Conservation (phyloP, 2,888 invertebrate species). For the Coleophora deauratella region DNA sequence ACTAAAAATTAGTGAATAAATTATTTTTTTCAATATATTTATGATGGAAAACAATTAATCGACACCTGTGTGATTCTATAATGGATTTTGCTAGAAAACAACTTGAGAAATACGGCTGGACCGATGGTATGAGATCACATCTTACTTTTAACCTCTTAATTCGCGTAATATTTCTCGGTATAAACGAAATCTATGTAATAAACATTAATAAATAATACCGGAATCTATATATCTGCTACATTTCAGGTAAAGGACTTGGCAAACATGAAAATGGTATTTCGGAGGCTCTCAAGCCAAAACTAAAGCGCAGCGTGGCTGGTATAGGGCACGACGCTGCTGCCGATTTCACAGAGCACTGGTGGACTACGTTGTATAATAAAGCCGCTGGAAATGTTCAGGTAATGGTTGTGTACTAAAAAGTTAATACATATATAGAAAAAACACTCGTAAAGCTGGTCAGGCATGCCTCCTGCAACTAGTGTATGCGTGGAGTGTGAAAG, state of each 20-base stretch:
- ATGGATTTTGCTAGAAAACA: conserved; percentile 83
- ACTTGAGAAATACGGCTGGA: conserved; percentile 85
- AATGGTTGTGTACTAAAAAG: conserved; percentile 7
- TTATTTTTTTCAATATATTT: too few relatives aligned
- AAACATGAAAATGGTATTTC: conserved; percentile 85
- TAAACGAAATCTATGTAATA: too few relatives aligned
- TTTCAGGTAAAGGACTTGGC: conserved; percentile 89
- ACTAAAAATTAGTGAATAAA: too few relatives aligned
- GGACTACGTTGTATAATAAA: conserved; percentile 85
- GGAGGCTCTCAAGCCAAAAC: conserved; percentile 82
- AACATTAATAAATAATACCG: too few relatives aligned
- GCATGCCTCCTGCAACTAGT: too few relatives aligned
- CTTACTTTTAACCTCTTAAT: neutral
- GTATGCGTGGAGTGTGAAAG: too few relatives aligned
- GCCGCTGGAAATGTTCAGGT: conserved; percentile 81
- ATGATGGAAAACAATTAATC: too few relatives aligned
- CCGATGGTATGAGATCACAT: conserved; percentile 41
- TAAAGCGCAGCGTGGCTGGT: conserved; percentile 86
- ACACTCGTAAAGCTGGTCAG: too few relatives aligned
- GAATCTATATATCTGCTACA: too few relatives aligned
- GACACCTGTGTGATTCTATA: too few relatives aligned
- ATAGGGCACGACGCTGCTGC: conserved; percentile 84
- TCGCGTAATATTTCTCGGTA: neutral
- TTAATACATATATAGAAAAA: too few relatives aligned
- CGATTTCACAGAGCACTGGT: conserved; percentile 89